These are phyloP conservation scores for Emydocephalus ijimae DNA, from an alignment of 2,113 vertebrate genomes.

Conservation along the genomic window DNA sequence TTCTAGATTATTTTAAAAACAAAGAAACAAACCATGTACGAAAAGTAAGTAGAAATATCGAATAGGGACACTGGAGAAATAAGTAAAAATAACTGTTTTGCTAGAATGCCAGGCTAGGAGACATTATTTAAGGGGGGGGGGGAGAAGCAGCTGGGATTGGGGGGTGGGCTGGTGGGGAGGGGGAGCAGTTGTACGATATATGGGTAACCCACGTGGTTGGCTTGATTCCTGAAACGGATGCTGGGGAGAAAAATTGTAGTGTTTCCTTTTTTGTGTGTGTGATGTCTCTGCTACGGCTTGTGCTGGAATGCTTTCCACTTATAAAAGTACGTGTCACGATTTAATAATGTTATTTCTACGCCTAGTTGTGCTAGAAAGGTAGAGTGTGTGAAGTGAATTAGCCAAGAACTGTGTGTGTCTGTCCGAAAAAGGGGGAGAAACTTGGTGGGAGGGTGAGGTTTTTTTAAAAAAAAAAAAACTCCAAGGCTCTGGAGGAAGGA, in stretches of 20 bases:
- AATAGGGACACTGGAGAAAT: constrained; percentile 24
- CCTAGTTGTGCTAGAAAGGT: constrained; percentile 63
- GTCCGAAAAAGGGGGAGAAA: neutral
- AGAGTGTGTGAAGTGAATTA: constrained; percentile 61
- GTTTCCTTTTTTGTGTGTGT: constrained; percentile 40
- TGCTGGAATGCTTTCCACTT: constrained; percentile 49
- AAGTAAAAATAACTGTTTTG: neutral
- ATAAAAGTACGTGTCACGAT: constrained; percentile 52
- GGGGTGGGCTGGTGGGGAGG: neutral
- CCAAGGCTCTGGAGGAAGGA: constrained; percentile 44
- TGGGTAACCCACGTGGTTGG: constrained; percentile 51
- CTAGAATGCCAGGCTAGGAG: constrained; percentile 20
- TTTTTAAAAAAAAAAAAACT: neutral
- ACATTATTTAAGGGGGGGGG: neutral
- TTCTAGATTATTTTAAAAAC: neutral
- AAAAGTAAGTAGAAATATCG: neutral
- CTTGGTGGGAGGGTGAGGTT: neutral
- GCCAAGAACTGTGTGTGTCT: constrained; percentile 55
- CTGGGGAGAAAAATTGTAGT: constrained; percentile 34
- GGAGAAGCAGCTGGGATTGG: neutral
- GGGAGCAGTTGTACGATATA: constrained; percentile 41
- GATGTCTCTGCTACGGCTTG: constrained; percentile 58
- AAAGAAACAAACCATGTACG: neutral
- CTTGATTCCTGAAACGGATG: constrained; percentile 27
- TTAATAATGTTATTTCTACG: constrained; percentile 51